A percentile compares a stretch with the other conserved stretches of the same genome.
Evolutionary conservation across 2,888 invertebrate species (phyloP).

Genomic region (Lottia gigantea): DNA sequence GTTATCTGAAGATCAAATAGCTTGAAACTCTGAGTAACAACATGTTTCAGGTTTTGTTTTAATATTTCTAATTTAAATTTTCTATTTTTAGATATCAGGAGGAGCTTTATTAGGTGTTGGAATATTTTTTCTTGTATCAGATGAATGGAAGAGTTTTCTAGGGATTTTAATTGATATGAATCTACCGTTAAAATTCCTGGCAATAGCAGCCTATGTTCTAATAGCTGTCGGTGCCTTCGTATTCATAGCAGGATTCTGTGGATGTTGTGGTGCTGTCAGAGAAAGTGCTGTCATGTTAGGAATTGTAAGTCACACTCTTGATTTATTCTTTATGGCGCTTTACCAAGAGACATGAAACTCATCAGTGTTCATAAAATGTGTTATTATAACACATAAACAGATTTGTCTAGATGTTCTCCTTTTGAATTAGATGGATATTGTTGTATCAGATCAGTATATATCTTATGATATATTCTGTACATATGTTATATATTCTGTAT

Average conservation of each 20-base stretch:
- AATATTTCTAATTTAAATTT: not conserved
- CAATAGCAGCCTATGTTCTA: slow-evolving; percentile 71
- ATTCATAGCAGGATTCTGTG: slow-evolving; percentile 72
- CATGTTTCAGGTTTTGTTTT: too few relatives aligned
- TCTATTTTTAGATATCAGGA: slow-evolving; percentile 70
- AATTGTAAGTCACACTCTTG: slow-evolving; percentile 58
- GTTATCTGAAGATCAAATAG: too few relatives aligned
- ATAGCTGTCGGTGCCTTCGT: slow-evolving; percentile 71
- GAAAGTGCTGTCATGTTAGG: slow-evolving; percentile 71
- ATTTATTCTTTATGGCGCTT: too few relatives aligned
- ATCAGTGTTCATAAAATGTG: too few relatives aligned
- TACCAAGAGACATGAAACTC: too few relatives aligned
- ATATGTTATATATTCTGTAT: too few relatives aligned
- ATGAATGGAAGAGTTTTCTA: slow-evolving; percentile 70
- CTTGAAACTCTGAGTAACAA: too few relatives aligned
- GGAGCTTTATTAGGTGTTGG: slow-evolving; percentile 71
- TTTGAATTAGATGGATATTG: too few relatives aligned
- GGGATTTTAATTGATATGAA: slow-evolving; percentile 68
- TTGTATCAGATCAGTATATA: too few relatives aligned
- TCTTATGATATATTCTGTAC: too few relatives aligned
- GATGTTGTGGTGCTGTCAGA: slow-evolving; percentile 73
- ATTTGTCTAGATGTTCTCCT: too few relatives aligned
- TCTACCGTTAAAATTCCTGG: slow-evolving; percentile 69
- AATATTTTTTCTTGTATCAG: slow-evolving; percentile 71
- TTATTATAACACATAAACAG: too few relatives aligned